phyloP scores from a whole-genome alignment of 2,797 vertebrate genomes.

The Tokudaia muenninki region DNA sequence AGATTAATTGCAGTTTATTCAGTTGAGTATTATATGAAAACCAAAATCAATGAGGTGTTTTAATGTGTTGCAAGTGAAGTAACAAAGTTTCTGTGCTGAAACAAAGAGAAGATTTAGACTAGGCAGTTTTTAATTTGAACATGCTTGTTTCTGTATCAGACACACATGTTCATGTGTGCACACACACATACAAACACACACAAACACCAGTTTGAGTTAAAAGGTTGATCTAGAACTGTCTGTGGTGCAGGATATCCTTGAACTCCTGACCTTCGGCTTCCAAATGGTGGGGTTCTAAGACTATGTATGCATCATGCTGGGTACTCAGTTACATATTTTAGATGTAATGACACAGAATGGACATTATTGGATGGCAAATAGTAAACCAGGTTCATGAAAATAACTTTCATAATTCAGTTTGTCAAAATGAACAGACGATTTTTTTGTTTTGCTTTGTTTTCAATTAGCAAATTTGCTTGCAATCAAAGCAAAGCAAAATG shows the following conservation, averaged over 20 bases:
- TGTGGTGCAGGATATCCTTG: neutral
- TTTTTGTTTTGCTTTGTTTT: slow-evolving; percentile 6
- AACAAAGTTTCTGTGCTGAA: neutral
- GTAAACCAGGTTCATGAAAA: neutral
- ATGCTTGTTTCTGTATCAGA: neutral
- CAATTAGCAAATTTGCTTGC: slow-evolving; percentile 4
- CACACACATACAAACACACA: neutral
- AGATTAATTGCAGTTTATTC: slow-evolving; percentile 44
- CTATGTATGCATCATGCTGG: neutral
- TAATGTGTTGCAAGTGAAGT: neutral
- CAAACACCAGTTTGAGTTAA: neutral
- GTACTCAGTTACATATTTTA: slow-evolving; percentile 6
- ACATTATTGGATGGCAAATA: neutral
- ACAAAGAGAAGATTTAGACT: neutral
- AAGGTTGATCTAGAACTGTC: neutral
- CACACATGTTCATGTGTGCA: neutral
- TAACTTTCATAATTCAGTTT: slow-evolving; percentile 60
- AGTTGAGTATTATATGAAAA: neutral
- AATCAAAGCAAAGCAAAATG: slow-evolving; percentile 1
- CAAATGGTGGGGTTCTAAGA: neutral
- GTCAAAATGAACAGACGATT: slow-evolving; percentile 23
- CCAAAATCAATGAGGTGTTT: neutral
- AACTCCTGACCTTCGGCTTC: neutral
- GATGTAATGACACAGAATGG: neutral
- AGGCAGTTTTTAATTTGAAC: neutral